Conservation (phyloP, 2,888 invertebrate species). For the Dascillus cervinus region DNA sequence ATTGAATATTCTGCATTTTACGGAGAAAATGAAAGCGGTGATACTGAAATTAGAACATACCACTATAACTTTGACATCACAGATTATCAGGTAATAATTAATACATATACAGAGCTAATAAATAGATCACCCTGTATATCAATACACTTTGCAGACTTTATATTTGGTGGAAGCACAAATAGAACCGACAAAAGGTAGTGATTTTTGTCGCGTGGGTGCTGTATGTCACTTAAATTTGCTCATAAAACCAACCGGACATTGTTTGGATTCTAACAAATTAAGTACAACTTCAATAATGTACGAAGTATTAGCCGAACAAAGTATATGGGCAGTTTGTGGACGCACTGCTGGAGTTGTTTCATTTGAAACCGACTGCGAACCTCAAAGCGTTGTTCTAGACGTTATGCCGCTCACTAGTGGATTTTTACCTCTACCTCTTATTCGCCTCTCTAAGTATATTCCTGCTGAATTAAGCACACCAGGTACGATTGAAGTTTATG, state of each 20-base stretch:
- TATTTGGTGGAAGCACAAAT: constrained; percentile 72
- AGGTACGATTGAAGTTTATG: constrained; percentile 7
- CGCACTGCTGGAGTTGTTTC: constrained; percentile 71
- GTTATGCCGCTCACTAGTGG: constrained; percentile 92
- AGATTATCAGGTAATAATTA: constrained; percentile 73
- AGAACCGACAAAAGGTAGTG: constrained; percentile 70
- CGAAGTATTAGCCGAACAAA: constrained; percentile 86
- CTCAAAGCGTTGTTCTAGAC: constrained; percentile 75
- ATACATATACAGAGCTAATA: no score
- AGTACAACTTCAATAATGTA: constrained; percentile 78
- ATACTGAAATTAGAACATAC: constrained; percentile 43
- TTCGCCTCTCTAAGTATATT: constrained; percentile 83
- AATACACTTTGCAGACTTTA: constrained; percentile 57
- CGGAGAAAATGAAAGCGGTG: constrained; percentile 25
- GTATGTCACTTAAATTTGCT: constrained; percentile 76
- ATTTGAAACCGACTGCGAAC: constrained; percentile 33
- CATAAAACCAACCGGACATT: constrained; percentile 45
- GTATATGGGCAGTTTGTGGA: constrained; percentile 89
- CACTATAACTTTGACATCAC: constrained; percentile 70
- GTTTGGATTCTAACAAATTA: constrained; percentile 18
- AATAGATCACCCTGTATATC: no score
- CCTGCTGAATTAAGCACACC: constrained; percentile 52
- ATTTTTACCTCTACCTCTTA: constrained; percentile 79
- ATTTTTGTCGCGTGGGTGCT: constrained; percentile 82
- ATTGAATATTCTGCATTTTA: constrained; percentile 48